Percentiles rank a stretch among this genome's conserved stretches.
Evolutionary conservation across 2,113 vertebrate genomes (phyloP).

Genomic region (Ptychochromis oligacanthus): DNA sequence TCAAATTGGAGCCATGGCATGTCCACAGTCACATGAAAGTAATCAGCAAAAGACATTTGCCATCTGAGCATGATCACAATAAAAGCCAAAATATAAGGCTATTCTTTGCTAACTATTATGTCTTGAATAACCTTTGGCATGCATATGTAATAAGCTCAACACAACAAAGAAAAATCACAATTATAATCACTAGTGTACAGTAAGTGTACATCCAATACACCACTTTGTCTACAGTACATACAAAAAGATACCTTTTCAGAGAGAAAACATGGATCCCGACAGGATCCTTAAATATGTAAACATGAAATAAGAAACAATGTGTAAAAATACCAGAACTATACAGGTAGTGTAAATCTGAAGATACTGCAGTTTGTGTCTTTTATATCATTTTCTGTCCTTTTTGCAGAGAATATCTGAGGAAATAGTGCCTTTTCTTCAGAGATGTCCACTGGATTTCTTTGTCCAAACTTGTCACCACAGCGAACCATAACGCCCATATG

Average conservation of each 20-base stretch:
- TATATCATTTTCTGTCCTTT: background rate
- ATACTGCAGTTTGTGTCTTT: background rate
- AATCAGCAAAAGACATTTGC: background rate
- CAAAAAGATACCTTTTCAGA: slow-evolving; percentile 40
- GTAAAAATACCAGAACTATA: slow-evolving; percentile 57
- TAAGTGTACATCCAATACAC: slow-evolving; percentile 38
- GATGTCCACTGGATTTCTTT: background rate
- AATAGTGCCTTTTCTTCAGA: background rate
- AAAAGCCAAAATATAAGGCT: background rate
- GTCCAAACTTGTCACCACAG: background rate
- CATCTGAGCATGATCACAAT: background rate
- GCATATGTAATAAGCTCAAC: slow-evolving; percentile 47
- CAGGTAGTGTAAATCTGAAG: slow-evolving; percentile 27
- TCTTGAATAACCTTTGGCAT: slow-evolving; percentile 54
- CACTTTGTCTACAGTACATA: slow-evolving; percentile 51
- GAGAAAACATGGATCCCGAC: slow-evolving; percentile 38
- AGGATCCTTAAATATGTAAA: slow-evolving; percentile 56
- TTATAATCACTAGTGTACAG: slow-evolving; percentile 40
- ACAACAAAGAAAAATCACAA: slow-evolving; percentile 44
- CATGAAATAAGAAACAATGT: slow-evolving; percentile 54
- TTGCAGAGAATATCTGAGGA: background rate
- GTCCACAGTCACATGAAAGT: slow-evolving; percentile 7
- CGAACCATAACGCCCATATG: background rate
- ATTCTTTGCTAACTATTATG: slow-evolving; percentile 30
- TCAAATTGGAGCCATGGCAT: background rate